Conservation (phyloP, 2,888 invertebrate genomes). For the Drosophila mimetica region DNA sequence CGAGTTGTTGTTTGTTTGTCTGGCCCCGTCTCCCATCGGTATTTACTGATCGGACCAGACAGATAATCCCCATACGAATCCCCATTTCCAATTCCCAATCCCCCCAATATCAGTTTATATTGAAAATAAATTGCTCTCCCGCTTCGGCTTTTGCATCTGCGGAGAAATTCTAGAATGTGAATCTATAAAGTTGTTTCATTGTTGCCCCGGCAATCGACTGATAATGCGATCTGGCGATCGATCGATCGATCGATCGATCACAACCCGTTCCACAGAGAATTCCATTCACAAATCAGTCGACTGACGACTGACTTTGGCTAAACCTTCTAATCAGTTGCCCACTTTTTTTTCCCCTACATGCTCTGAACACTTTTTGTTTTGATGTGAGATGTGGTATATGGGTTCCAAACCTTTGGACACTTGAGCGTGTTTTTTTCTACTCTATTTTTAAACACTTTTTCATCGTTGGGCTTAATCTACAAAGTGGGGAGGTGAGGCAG, state of each 20-base stretch:
- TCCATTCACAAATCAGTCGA: constrained; percentile 48
- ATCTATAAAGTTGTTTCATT: constrained; percentile 56
- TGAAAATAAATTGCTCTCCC: constrained; percentile 40
- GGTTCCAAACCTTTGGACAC: constrained; percentile 45
- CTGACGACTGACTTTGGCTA: constrained; percentile 32
- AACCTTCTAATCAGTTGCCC: constrained; percentile 39
- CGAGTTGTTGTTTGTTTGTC: constrained; percentile 49
- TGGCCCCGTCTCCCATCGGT: constrained; percentile 33
- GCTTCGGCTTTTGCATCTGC: constrained; percentile 19
- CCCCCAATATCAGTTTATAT: constrained; percentile 21
- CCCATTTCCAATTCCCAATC: neutral
- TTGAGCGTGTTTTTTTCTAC: constrained; percentile 20
- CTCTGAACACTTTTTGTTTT: constrained; percentile 6
- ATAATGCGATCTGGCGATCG: constrained; percentile 55
- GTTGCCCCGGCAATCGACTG: constrained; percentile 56
- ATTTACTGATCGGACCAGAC: constrained; percentile 44
- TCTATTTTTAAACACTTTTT: constrained; percentile 44
- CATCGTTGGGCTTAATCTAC: constrained; percentile 35
- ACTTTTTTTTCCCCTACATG: constrained; percentile 1
- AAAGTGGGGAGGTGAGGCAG: constrained; percentile 17
- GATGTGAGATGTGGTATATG: constrained; percentile 6
- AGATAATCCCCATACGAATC: constrained; percentile 35
- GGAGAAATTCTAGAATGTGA: constrained; percentile 38
- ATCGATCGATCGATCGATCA: constrained; percentile 31
- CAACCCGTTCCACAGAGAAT: constrained; percentile 32